Base-by-base conservation (phyloP, 2,113 vertebrate species). In the Nanorana parkeri region DNA sequence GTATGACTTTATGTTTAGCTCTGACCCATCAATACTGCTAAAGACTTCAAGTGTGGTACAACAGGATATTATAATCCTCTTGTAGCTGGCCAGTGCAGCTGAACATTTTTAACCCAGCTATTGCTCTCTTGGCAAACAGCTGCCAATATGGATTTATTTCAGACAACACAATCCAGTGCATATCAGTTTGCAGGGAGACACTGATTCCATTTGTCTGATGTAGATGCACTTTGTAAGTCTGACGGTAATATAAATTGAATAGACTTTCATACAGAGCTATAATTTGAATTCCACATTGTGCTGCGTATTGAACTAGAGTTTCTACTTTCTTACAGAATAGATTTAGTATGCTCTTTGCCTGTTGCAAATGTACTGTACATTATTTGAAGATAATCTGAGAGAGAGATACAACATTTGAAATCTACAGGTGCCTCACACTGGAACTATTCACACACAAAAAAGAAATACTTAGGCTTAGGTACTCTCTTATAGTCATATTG, bases 91-190 rank as follows among this genome's bases (percentile, higher is more conserved):
- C 77, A 20, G 68, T 17, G 15, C 67, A 5, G 71, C 32, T 15
- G 0, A 23, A 64, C 36, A 74, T 86, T 87, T 80, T 65, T 17
- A 32, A 0, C 23, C 56, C 47, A 51, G 13, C 15, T 74, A 79
- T 84, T 20, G 21, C 24, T 13, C 63, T 83, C 51, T 80, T 74
- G 52, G 63, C 61, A 74, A 80, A 1, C 60, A 78, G 77, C 83
- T 87, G 86, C 84, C 66, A 13, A 3, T 60, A 0, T 68, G 86
- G 77, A 86, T 86, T 51, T 23, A 61, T 2, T 0, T 84, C 51
- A 15, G 26, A 7, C 24, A 0, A 32, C 3, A 65, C 68, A 24
- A 60, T 36, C 0, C 17, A 52, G 79, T 0, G 61, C 26, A 29
- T 5, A 36, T 52, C 83, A 61, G 67, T 0, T 0, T 73, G 52